Base-by-base conservation (phyloP, 2,797 vertebrate species). In the Sparidentex hasta region DNA sequence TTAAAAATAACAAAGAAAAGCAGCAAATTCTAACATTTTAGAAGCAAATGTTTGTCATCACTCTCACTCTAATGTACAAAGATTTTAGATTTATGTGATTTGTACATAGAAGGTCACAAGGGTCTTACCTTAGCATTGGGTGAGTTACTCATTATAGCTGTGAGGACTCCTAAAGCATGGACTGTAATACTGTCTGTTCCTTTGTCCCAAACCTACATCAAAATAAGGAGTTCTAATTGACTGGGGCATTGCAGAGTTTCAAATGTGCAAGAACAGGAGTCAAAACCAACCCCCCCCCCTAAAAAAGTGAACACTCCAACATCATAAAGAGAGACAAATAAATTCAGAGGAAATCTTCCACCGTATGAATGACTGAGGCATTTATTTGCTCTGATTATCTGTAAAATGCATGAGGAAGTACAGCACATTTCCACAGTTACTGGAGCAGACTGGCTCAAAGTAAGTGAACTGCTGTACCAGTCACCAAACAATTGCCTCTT, bases 81-180 rank as follows among this genome's bases (percentile, higher is more conserved):
- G 50, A 17, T 38, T 56, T 63, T 23, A 64, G 41, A n/a, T 5
- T 25, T 9, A 11, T 13, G 63, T 14, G 17, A 52, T 70, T 55
- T 20, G 44, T 65, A 38, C 43, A 52, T 0, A 44, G 23, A 46
- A 25, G 12, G 18, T 59, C 44, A 73, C 27, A 3, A 11, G 27
- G 8, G 20, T 6, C 93, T 91, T 93, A 99, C 98, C 97, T 99
- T 99, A 83, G 98, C 98, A 0, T 97, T 97, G 0, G 97, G 96
- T 0, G 98, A 99, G 92, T 95, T 96, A 58, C 96, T 97, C 98
- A 99, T 99, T 93, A 99, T 97, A 80, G 97, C 97, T 0, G 98
- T 98, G 74, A 99, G 96, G 72, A 98, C 98, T 17, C 95, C 84
- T 33, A 99, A 84, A 7, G 97, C 98, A 1, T 98, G 97, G n/a